phyloP scores from a whole-genome alignment of 2,888 invertebrate species.

The Caenorhabditis sinica region DNA sequence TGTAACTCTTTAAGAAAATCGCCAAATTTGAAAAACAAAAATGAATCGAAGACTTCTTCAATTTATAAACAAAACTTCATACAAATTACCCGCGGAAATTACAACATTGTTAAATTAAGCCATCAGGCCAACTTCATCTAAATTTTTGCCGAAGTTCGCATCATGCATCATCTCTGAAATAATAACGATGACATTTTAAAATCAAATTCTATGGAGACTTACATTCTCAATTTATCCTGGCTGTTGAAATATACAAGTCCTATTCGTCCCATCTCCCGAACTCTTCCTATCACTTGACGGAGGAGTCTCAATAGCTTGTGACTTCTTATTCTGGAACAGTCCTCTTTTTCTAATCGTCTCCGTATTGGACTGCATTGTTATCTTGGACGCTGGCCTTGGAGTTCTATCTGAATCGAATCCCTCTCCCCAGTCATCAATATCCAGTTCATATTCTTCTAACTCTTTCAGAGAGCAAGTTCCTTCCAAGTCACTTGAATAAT shows the following conservation, averaged over 20 bases:
- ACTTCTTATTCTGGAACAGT: slow-evolving; percentile 10
- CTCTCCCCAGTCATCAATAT: slow-evolving; percentile 6
- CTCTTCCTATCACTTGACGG: slow-evolving; percentile 1
- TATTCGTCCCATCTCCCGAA: not conserved
- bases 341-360: not conserved
- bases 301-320: not conserved
- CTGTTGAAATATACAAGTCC: not conserved
- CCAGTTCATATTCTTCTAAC: not conserved
- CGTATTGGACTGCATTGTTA: not conserved
- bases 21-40: no score
- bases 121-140: no score
- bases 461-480: not conserved
- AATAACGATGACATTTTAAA: no score
- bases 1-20: no score
- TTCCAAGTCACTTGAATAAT: not conserved
- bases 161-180: no score
- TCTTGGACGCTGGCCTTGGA: not conserved
- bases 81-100: no score
- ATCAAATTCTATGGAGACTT: not conserved
- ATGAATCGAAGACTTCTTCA: no score
- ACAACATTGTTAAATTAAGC: no score
- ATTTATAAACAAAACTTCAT: no score
- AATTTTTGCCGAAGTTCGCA: no score
- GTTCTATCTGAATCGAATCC: slow-evolving; percentile 5
- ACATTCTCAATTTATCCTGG: not conserved